Base-by-base conservation (phyloP, 2,888 invertebrate species). In the Kryphioiulus occultus region DNA sequence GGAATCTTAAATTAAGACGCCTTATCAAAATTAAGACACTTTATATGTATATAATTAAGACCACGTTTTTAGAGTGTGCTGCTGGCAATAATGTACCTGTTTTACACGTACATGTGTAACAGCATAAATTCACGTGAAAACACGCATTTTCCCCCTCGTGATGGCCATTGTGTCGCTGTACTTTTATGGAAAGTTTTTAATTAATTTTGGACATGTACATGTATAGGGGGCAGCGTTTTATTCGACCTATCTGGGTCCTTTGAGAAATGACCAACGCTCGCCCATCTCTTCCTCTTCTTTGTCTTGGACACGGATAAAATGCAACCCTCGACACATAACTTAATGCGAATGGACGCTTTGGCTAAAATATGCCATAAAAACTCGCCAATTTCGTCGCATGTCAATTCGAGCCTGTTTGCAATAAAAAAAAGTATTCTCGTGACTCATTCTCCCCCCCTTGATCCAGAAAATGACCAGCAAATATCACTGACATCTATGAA, bases 321-420 rank as follows among this genome's bases (percentile, higher is more conserved):
- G 22, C 78, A 78, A 78, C 78, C 78, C 78, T 78, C 78, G 78
- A 78, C 78, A 78, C 78, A 78, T 78, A 78, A 78, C 78, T 78
- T 78, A 78, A 78, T 78, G 78, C 30, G 78, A 78, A 78, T 78
- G 78, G 78, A 78, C 78, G 78, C 78, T 78, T 78, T 78, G 78
- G 78, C 78, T 78, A 78, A 78, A 78, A 78, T 86, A 42, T 86
- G 86, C 68, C 86, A 86, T 86, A 86, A 86, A 86, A 86, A 86
- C 86, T 86, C 30, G 53, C 86, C 32, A 53, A 86, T 86, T 86
- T 86, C 39, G 39, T 22, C 86, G 86, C 86, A 86, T 47, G 17
- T 86, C 53, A 42, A 30, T 86, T 86, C 47, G 42, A 86, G n/a
- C 59, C 47, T 53, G 59, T 86, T 86, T 86, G 86, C 86, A 86